Percentiles rank a stretch among this genome's conserved stretches.
phyloP scores from a whole-genome alignment of 2,888 invertebrate genomes.

The Acanthosoma haemorrhoidale region DNA sequence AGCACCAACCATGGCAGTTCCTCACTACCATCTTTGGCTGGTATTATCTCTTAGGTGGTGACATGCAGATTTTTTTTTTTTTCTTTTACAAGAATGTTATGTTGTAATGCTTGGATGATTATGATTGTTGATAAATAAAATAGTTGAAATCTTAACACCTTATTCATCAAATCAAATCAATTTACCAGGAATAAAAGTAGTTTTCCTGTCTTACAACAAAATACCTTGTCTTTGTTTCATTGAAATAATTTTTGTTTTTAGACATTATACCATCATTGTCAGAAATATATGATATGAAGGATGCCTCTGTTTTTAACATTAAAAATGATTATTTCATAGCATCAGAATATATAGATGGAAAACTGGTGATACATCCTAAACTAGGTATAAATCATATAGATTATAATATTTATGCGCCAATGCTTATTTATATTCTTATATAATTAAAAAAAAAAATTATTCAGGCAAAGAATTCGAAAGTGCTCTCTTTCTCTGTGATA shows the following conservation, averaged over 20 bases:
- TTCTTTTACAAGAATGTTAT: too few species aligned
- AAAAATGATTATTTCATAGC: conserved; percentile 21
- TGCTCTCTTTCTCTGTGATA: conserved; percentile 13
- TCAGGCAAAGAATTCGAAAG: conserved; percentile 17
- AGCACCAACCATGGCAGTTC: too few species aligned
- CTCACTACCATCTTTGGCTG: too few species aligned
- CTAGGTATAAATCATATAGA: neutral
- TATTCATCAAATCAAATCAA: too few species aligned
- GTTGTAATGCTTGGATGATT: too few species aligned
- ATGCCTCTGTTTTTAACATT: neutral
- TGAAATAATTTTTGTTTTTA: neutral
- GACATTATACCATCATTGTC: neutral
- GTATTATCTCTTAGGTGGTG: too few species aligned
- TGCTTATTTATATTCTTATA: neutral
- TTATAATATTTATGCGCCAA: neutral
- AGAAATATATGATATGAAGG: neutral
- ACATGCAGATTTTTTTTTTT: too few species aligned
- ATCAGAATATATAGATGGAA: neutral
- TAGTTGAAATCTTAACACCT: too few species aligned
- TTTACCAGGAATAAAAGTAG: too few species aligned
- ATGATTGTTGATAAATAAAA: too few species aligned
- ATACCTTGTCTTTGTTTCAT: neutral
- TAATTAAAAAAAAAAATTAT: neutral
- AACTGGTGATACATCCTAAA: neutral
- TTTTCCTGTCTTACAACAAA: neutral